Conservation (phyloP, 1,140 invertebrate genomes). For the Drosophila micromelanica region DNA sequence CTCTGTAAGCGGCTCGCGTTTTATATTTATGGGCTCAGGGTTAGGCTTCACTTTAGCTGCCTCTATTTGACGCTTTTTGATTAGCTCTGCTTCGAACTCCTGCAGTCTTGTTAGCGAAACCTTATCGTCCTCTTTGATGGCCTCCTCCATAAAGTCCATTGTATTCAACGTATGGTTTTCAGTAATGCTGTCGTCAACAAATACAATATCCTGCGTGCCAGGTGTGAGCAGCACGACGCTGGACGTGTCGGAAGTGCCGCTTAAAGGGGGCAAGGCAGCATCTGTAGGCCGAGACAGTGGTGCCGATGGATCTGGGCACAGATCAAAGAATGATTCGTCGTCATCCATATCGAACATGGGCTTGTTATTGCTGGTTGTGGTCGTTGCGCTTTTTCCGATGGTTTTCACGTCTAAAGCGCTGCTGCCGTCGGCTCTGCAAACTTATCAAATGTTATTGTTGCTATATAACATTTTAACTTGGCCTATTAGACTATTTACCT, state of each 20-base stretch:
- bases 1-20: slow-evolving; percentile 53
- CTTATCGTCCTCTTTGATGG: slow-evolving; percentile 61
- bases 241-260: slow-evolving; percentile 42
- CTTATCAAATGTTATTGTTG: slow-evolving; percentile 42
- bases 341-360: slow-evolving; percentile 46
- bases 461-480: too few species aligned
- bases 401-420: slow-evolving; percentile 36
- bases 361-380: slow-evolving; percentile 16
- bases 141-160: slow-evolving; percentile 65
- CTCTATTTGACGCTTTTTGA: slow-evolving; percentile 39
- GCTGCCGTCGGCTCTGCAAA: slow-evolving; percentile 58
- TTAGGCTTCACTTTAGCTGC: slow-evolving; percentile 6
- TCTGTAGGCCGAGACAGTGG: slow-evolving; percentile 1
- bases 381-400: slow-evolving; percentile 12
- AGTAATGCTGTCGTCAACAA: slow-evolving; percentile 62
- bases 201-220: slow-evolving; percentile 73
- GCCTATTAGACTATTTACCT: too few species aligned
- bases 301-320: slow-evolving; percentile 25
- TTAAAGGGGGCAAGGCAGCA: slow-evolving; percentile 29
- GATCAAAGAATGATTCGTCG: slow-evolving; percentile 44
- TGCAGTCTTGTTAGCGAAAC: slow-evolving; percentile 42
- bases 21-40: slow-evolving; percentile 8
- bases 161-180: slow-evolving; percentile 51
- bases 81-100: slow-evolving; percentile 49
- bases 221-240: slow-evolving; percentile 68